Base-by-base conservation (phyloP, 2,113 vertebrate genomes). In the Leucoraja erinaceus region DNA sequence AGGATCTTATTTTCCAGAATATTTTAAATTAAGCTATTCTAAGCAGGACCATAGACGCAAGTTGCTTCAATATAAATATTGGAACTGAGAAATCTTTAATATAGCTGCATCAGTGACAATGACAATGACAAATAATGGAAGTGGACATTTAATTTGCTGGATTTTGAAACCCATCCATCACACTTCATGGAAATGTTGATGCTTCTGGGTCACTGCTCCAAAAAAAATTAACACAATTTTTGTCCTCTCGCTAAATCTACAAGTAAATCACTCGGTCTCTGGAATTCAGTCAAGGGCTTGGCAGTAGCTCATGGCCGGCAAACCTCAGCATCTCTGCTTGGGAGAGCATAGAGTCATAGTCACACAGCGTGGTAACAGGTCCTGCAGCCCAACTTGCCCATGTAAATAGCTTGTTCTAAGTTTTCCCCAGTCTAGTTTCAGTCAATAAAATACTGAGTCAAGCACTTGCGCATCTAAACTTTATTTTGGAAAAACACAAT, bases 1-100 rank as follows among this genome's bases (percentile, higher is more conserved):
- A 90, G 88, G 47, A 70, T 63, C 31, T 78, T 72, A n/a, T 74
- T 54, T 91, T 90, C 54, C 22, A 91, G 38, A 70, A 72, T 72
- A 14, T 74, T 91, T 54, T 91, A 91, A 91, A 70, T 47, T 47
- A 90, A 70, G n/a, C 22, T 90, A 70, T 66, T 90, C 66, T 90
- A 70, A 90, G 90, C 68, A 84, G 59, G 38, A 72, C 72, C 66
- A 70, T 28, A 47, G 90, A 91, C 63, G 38, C 33, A 83, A 31
- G n/a, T 77, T 77, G n/a, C 33, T 33, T 91, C 54, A 20, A 90
- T 25, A 72, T 18, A 68, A 25, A 11, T 72, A 91, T n/a, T 8
- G 28, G 28, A 86, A 72, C 2, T 47, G 25, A 47, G 72, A 91
- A 25, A 56, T 25, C 14, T 20, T 68, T 70, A 38, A 74, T 74